Conservation (phyloP, 2,113 vertebrate species). For the Mesembrinibis cayennensis region DNA sequence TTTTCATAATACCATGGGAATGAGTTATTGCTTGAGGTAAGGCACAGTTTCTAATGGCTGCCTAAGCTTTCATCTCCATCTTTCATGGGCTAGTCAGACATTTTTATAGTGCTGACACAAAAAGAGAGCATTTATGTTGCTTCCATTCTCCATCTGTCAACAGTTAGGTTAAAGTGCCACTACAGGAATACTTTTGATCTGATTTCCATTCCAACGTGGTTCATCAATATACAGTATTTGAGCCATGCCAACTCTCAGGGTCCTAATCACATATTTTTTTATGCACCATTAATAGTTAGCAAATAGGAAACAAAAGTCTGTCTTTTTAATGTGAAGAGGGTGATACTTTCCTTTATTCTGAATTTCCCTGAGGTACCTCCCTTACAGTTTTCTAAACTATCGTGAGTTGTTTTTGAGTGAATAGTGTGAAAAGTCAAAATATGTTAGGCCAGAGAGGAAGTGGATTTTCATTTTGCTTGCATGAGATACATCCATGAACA, state of each 20-base stretch:
- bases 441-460: background rate
- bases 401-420: background rate
- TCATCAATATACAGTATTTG: constrained; percentile 1
- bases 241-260: background rate
- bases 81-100: constrained; percentile 74
- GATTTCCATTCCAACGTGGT: constrained; percentile 54
- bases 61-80: constrained; percentile 73
- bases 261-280: constrained; percentile 11
- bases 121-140: constrained; percentile 72
- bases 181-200: constrained; percentile 71
- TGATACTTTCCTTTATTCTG: constrained; percentile 21
- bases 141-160: constrained; percentile 79
- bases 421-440: background rate
- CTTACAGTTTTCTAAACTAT: background rate
- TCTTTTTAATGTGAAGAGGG: constrained; percentile 12
- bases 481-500: background rate
- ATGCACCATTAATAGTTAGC: constrained; percentile 32
- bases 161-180: constrained; percentile 71
- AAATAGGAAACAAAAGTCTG: constrained; percentile 31
- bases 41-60: constrained; percentile 71
- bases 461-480: background rate
- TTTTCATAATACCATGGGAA: constrained; percentile 75
- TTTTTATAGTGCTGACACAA: constrained; percentile 80
- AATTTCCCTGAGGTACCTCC: background rate
- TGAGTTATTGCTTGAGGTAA: constrained; percentile 74